phyloP scores from a whole-genome alignment of 2,888 invertebrate genomes.

The Scaptomyza parva region DNA sequence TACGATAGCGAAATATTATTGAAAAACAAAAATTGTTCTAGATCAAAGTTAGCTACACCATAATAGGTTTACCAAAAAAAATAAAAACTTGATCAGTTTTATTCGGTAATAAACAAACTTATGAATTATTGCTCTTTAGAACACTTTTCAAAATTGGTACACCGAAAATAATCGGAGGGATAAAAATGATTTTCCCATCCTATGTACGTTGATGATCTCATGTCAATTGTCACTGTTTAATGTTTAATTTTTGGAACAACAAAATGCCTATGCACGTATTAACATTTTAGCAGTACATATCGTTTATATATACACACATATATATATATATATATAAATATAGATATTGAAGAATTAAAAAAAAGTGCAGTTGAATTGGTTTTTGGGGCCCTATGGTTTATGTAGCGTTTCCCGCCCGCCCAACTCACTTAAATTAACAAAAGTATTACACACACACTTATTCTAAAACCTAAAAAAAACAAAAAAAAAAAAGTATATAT shows the following conservation, averaged over 20 bases:
- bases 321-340: background rate
- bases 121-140: too few species aligned
- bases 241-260: background rate
- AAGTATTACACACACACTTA: slow-evolving; percentile 15
- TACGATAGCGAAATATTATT: too few species aligned
- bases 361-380: slow-evolving; percentile 11
- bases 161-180: background rate
- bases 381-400: slow-evolving; percentile 43
- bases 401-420: slow-evolving; percentile 29
- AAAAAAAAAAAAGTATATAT: slow-evolving; percentile 12
- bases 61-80: too few species aligned
- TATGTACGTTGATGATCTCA: slow-evolving; percentile 58
- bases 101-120: too few species aligned
- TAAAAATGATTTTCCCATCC: background rate
- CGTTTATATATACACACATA: slow-evolving; percentile 54
- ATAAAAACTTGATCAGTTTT: too few species aligned
- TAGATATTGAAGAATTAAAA: slow-evolving; percentile 1
- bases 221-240: slow-evolving; percentile 60
- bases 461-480: slow-evolving; percentile 12
- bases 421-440: slow-evolving; percentile 18
- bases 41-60: background rate
- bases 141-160: background rate
- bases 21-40: too few species aligned
- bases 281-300: slow-evolving; percentile 68
- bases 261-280: slow-evolving; percentile 23